These are phyloP conservation scores for Metalampra italica DNA, from an alignment of 2,888 invertebrate species.

Conservation along the genomic window DNA sequence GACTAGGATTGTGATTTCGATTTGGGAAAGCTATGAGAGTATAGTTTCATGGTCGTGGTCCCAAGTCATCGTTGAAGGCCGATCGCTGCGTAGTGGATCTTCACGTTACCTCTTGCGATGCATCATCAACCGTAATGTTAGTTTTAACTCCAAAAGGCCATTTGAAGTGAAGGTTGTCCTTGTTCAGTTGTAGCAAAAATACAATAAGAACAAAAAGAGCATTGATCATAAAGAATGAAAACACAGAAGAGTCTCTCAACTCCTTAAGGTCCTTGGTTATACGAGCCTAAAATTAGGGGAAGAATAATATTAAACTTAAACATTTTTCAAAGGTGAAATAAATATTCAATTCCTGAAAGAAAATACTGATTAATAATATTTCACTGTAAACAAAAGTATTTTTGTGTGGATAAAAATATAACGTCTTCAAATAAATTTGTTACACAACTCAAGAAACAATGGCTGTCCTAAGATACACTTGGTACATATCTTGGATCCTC, in stretches of 20 bases:
- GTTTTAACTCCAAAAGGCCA: conserved; percentile 97
- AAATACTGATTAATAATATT: neutral
- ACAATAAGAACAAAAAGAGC: conserved; percentile 99
- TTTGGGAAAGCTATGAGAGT: conserved; percentile 14
- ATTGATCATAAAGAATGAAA: conserved; percentile 99
- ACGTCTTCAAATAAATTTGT: too few relatives aligned
- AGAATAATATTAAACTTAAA: conserved; percentile 36
- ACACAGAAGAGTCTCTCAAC: conserved; percentile 95
- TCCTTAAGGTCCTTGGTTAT: conserved; percentile 95
- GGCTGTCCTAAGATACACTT: too few relatives aligned
- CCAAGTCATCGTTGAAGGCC: conserved; percentile 74
- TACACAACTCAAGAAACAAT: too few relatives aligned
- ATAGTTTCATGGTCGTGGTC: conserved; percentile 18
- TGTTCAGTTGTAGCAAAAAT: conserved; percentile 98
- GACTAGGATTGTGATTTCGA: conserved; percentile 60
- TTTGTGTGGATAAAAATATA: too few relatives aligned
- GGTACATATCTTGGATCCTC: too few relatives aligned
- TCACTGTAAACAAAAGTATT: neutral
- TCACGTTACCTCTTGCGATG: conserved; percentile 92
- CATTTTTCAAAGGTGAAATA: conserved; percentile 2
- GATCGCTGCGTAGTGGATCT: conserved; percentile 60
- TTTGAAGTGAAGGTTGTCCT: conserved; percentile 96
- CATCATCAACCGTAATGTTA: conserved; percentile 94
- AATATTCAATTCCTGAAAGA: neutral
- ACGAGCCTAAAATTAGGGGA: conserved; percentile 87